phyloP scores from a whole-genome alignment of 1,140 invertebrate genomes.

The Penaeus chinensis region DNA sequence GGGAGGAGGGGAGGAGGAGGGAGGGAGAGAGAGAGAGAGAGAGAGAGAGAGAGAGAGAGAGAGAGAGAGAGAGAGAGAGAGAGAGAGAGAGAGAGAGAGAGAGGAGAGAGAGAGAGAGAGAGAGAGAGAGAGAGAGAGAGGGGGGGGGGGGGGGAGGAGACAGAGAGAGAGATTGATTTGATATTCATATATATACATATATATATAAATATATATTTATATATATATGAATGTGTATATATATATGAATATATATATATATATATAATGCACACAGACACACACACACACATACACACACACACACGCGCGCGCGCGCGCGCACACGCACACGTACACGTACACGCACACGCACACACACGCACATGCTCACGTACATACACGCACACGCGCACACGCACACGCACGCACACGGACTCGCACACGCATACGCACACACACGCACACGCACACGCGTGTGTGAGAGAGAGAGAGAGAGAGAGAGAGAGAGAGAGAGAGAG shows the following conservation, averaged over 20 bases:
- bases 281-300: too few relatives aligned
- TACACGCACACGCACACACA: too few relatives aligned
- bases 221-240: too few relatives aligned
- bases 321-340: neutral
- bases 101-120: neutral
- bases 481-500: too few relatives aligned
- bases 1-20: too few relatives aligned
- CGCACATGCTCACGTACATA: too few relatives aligned
- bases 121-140: neutral
- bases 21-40: too few relatives aligned
- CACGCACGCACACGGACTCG: constrained; percentile 5
- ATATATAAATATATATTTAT: too few relatives aligned
- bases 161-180: neutral
- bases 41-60: neutral
- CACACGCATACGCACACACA: neutral
- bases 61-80: constrained; percentile 6
- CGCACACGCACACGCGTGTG: too few relatives aligned
- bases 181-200: neutral
- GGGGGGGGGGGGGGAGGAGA: neutral
- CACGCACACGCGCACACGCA: constrained; percentile 10
- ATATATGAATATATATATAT: too few relatives aligned
- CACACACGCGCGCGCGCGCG: neutral
- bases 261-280: too few relatives aligned
- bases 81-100: neutral
- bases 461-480: too few relatives aligned